A percentile compares a stretch with the other conserved stretches of the same genome.
These are phyloP conservation scores for Drosophila longiperda DNA, from an alignment of 2,888 invertebrate genomes.

Conservation along the genomic window DNA sequence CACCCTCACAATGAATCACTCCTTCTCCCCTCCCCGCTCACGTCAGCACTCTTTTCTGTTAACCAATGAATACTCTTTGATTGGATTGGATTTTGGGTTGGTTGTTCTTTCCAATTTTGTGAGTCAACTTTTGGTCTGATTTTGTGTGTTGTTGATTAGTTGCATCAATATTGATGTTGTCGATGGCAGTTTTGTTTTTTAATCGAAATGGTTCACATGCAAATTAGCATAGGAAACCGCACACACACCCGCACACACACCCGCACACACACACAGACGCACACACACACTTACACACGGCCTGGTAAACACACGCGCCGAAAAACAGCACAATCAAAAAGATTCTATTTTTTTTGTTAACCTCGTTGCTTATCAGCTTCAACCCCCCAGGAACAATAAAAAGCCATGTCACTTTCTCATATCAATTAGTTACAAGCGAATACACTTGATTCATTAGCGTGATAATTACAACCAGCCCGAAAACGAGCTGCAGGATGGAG, in stretches of 20 bases:
- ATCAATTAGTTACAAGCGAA: slow-evolving; percentile 79
- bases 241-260: not conserved
- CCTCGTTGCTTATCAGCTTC: slow-evolving; percentile 36
- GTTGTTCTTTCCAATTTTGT: slow-evolving; percentile 26
- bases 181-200: not conserved
- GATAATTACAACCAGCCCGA: slow-evolving; percentile 72
- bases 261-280: slow-evolving; percentile 2
- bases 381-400: slow-evolving; percentile 53
- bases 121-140: slow-evolving; percentile 40
- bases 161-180: slow-evolving; percentile 56
- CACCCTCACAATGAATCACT: slow-evolving; percentile 24
- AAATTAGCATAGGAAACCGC: slow-evolving; percentile 50
- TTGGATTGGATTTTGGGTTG: slow-evolving; percentile 57
- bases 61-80: slow-evolving; percentile 47
- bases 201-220: slow-evolving; percentile 51
- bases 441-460: slow-evolving; percentile 80
- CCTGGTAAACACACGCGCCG: slow-evolving; percentile 37
- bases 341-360: slow-evolving; percentile 9
- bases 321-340: slow-evolving; percentile 28
- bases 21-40: not conserved
- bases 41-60: too few species aligned
- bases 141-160: slow-evolving; percentile 51
- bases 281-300: slow-evolving; percentile 9
- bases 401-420: slow-evolving; percentile 73
- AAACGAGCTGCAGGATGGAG: slow-evolving; percentile 30